Evolutionary conservation across 2,797 vertebrate species (phyloP).

Genomic region (Manis javanica): DNA sequence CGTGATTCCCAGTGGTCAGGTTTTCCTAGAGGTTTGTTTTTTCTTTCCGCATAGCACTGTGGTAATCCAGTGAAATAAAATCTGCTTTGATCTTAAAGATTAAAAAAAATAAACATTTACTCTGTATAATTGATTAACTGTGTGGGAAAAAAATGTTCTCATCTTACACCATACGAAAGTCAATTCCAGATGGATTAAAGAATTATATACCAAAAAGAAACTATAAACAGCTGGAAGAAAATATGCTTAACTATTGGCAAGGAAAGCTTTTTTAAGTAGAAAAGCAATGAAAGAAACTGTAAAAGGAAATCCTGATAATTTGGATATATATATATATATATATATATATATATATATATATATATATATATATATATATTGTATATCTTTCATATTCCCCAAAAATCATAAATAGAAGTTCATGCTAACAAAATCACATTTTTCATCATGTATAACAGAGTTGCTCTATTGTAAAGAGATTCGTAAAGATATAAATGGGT

Average conservation of each 20-base stretch:
- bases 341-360: no score
- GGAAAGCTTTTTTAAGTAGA: conserved; percentile 23
- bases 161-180: conserved; percentile 49
- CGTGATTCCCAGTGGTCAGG: neutral
- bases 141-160: conserved; percentile 68
- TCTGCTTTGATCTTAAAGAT: conserved; percentile 66
- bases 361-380: neutral
- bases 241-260: conserved; percentile 45
- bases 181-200: conserved; percentile 75
- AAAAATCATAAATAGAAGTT: conserved; percentile 23
- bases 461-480: neutral
- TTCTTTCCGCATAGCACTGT: neutral
- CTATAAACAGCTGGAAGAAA: conserved; percentile 58
- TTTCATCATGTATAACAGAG: neutral
- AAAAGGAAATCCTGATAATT: conserved; percentile 6
- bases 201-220: conserved; percentile 56
- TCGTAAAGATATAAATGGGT: neutral
- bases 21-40: neutral
- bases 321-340: no score
- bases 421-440: neutral
- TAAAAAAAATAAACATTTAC: conserved; percentile 40
- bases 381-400: neutral
- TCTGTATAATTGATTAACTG: conserved; percentile 67
- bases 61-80: conserved; percentile 5
- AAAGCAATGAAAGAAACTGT: conserved; percentile 13